These are phyloP conservation scores for Machaerirhynchus nigripectus DNA, from an alignment of 2,113 vertebrate genomes.

Conservation along the genomic window DNA sequence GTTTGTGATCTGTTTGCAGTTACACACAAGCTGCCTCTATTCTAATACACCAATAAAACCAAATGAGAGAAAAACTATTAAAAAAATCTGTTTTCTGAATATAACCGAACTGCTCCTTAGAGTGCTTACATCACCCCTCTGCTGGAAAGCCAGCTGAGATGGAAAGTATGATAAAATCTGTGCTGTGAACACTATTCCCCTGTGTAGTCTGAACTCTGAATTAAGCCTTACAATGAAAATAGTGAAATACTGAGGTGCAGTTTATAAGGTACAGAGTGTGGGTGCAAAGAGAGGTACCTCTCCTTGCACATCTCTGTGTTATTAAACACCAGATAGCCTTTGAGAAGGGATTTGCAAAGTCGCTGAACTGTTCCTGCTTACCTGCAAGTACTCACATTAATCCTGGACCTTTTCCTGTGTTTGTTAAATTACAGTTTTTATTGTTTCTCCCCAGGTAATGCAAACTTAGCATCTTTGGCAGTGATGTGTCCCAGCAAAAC, in stretches of 20 bases:
- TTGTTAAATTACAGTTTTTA: background rate
- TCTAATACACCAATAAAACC: background rate
- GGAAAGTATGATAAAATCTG: background rate
- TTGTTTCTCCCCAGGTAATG: background rate
- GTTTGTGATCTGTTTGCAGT: background rate
- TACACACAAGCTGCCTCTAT: background rate
- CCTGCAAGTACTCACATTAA: background rate
- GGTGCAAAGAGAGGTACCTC: background rate
- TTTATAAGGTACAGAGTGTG: background rate
- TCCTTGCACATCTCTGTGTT: background rate
- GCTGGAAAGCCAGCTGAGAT: background rate
- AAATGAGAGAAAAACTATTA: background rate
- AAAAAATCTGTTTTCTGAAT: background rate
- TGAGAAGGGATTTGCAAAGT: background rate
- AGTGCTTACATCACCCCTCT: slow-evolving; percentile 3
- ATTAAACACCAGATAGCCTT: background rate
- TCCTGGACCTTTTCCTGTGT: background rate
- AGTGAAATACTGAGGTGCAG: background rate
- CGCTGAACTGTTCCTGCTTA: background rate
- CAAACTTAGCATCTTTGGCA: background rate
- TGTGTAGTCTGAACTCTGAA: background rate
- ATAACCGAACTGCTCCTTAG: slow-evolving; percentile 1
- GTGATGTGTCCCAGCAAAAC: background rate
- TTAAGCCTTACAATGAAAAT: background rate
- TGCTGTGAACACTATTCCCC: background rate